These are phyloP conservation scores for Drosophila grimshawi DNA, from an alignment of 1,140 invertebrate genomes.

Conservation along the genomic window DNA sequence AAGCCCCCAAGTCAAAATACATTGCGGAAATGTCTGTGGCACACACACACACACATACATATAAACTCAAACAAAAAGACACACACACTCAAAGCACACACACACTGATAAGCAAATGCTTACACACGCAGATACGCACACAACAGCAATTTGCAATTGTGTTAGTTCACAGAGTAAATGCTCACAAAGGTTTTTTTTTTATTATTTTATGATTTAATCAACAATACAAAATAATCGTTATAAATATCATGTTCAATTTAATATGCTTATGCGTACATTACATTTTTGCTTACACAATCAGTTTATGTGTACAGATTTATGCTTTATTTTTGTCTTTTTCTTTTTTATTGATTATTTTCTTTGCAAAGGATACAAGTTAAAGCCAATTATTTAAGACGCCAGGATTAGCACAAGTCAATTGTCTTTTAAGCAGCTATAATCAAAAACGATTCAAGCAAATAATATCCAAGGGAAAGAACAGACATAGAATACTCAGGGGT, in stretches of 20 bases:
- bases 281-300: background rate
- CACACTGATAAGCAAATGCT: constrained; percentile 17
- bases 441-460: too few relatives aligned
- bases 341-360: background rate
- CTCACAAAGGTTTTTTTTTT: constrained; percentile 1
- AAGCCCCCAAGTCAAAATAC: constrained; percentile 77
- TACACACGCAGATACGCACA: constrained; percentile 4
- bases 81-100: background rate
- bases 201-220: too few relatives aligned
- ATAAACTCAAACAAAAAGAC: background rate
- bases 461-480: too few relatives aligned
- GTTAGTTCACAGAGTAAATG: constrained; percentile 3
- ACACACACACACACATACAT: constrained; percentile 29
- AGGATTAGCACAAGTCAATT: too few relatives aligned
- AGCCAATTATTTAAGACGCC: too few relatives aligned
- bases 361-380: background rate
- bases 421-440: too few relatives aligned
- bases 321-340: background rate
- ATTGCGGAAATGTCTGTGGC: constrained; percentile 70
- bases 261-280: constrained; percentile 21
- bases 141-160: constrained; percentile 4
- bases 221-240: too few relatives aligned
- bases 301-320: background rate
- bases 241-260: background rate
- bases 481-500: too few relatives aligned